A percentile compares a stretch with the other conserved stretches of the same genome.
phyloP scores from a whole-genome alignment of 2,113 vertebrate species.

The Pungitius pungitius region DNA sequence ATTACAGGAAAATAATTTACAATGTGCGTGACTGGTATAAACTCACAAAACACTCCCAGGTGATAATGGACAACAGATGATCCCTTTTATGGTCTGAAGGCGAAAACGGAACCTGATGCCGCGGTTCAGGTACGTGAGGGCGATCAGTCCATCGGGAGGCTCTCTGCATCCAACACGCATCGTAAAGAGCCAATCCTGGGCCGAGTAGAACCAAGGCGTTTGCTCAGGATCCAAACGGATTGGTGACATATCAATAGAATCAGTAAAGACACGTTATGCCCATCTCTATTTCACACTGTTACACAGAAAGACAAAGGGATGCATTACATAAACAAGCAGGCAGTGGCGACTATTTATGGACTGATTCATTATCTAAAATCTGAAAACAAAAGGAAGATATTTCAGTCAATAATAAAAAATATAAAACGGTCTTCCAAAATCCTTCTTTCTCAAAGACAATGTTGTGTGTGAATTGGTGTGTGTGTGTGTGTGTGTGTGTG shows the following conservation, averaged over 20 bases:
- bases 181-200: background rate
- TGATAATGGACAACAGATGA: background rate
- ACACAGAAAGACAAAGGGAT: background rate
- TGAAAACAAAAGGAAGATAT: background rate
- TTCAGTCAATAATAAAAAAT: background rate
- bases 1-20: too few relatives aligned
- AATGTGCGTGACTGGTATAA: background rate
- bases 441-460: background rate
- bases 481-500: background rate
- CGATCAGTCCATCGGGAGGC: background rate
- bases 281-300: background rate
- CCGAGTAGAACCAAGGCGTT: background rate
- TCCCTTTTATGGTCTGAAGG: background rate
- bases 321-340: background rate
- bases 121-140: background rate
- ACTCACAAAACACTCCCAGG: background rate
- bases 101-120: background rate
- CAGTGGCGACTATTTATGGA: background rate
- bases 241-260: background rate
- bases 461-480: background rate
- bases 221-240: too few relatives aligned
- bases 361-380: background rate
- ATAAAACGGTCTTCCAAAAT: background rate
- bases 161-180: too few relatives aligned
- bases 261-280: background rate